phyloP scores from a whole-genome alignment of 2,888 invertebrate genomes.

The Anaspis maculata region DNA sequence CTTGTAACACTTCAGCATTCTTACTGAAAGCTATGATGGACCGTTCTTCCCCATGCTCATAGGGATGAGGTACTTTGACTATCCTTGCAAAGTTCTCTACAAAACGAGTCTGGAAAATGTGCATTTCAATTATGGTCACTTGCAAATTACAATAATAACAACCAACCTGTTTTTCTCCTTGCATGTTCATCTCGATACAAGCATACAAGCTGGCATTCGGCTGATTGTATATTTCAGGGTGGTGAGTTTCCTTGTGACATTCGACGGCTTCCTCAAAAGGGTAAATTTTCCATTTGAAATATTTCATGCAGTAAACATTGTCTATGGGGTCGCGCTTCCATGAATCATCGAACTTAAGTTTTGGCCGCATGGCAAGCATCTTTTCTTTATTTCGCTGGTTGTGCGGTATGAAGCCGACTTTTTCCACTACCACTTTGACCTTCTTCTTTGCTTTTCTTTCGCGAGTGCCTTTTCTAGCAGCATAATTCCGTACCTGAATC shows the following conservation, averaged over 20 bases:
- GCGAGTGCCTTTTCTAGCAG: conserved; percentile 76
- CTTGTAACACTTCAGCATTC: conserved; percentile 49
- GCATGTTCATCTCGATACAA: conserved; percentile 73
- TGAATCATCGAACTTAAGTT: conserved; percentile 55
- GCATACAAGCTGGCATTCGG: conserved; percentile 64
- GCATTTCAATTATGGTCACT: too few relatives aligned
- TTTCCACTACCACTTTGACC: conserved; percentile 61
- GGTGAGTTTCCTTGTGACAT: conserved; percentile 72
- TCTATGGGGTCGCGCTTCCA: conserved; percentile 49
- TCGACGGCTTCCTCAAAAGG: conserved; percentile 67
- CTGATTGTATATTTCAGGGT: conserved; percentile 72
- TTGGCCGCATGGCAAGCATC: conserved; percentile 39
- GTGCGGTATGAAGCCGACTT: conserved; percentile 67
- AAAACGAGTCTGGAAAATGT: conserved; percentile 55
- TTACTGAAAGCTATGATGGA: conserved; percentile 70
- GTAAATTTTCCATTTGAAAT: conserved; percentile 54
- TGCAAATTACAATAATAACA: too few relatives aligned
- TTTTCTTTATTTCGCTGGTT: conserved; percentile 52
- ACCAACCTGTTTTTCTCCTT: conserved; percentile 57
- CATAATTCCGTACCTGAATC: conserved; percentile 44
- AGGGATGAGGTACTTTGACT: conserved; percentile 58
- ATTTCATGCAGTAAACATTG: conserved; percentile 54
- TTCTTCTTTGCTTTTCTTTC: conserved; percentile 65
- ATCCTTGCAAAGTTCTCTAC: conserved; percentile 62
- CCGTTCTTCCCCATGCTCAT: conserved; percentile 60